Percentiles rank a stretch among this genome's conserved stretches.
Conservation (phyloP, 2,113 vertebrate genomes). For the Nothoprocta perdicaria region DNA sequence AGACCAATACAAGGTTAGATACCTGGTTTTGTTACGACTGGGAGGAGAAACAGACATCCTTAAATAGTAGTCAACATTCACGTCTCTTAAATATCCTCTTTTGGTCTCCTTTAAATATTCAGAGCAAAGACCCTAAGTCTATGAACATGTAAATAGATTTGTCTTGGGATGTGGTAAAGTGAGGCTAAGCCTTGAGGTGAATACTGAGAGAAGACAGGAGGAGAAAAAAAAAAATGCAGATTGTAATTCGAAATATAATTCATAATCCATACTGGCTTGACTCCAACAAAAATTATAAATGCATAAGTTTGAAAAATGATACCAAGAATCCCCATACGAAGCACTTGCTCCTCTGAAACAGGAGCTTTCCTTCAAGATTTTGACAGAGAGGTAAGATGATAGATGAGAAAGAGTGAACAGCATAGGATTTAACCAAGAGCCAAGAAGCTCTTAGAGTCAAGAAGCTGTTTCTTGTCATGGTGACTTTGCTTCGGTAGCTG, state of each 20-base stretch:
- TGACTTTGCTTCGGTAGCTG: background rate
- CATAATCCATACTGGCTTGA: background rate
- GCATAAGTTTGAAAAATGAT: background rate
- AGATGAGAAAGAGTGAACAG: background rate
- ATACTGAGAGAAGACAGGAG: background rate
- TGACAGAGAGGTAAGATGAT: background rate
- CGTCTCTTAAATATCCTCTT: background rate
- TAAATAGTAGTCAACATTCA: background rate
- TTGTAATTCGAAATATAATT: background rate
- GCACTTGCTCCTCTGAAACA: background rate
- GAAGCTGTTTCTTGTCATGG: background rate
- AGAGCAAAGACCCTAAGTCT: background rate
- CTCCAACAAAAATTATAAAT: background rate
- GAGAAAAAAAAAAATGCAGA: background rate
- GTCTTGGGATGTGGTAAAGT: background rate
- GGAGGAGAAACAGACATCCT: background rate
- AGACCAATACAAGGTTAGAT: background rate
- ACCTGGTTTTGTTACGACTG: background rate
- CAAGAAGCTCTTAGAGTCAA: background rate
- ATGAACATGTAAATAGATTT: background rate
- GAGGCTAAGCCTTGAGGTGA: background rate
- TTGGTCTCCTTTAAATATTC: background rate
- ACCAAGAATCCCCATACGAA: background rate
- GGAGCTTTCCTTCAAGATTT: background rate
- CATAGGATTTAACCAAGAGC: background rate